These are phyloP conservation scores for Hippocampus guttulatus DNA, from an alignment of 2,113 vertebrate species.

Conservation along the genomic window DNA sequence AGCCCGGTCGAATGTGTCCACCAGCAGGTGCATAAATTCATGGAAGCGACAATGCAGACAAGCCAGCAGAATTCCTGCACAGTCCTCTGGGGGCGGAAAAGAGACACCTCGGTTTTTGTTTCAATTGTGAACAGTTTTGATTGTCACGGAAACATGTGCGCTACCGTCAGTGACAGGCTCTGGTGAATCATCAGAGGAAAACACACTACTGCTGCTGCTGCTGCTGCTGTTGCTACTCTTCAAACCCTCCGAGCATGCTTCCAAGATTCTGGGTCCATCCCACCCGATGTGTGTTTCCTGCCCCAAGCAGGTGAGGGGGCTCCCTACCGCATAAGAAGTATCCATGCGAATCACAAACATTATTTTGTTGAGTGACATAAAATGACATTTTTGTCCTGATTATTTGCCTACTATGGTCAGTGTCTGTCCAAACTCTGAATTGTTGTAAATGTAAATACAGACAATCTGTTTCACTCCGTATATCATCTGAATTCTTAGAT, in stretches of 20 bases:
- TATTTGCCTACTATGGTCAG: not conserved
- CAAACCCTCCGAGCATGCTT: constrained; percentile 37
- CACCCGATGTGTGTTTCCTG: constrained; percentile 30
- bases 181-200: constrained; percentile 48
- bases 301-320: constrained; percentile 34
- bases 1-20: constrained; percentile 27
- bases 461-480: not conserved
- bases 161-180: constrained; percentile 49
- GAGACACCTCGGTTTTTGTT: not conserved
- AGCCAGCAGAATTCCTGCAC: constrained; percentile 53
- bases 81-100: constrained; percentile 51
- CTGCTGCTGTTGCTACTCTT: not conserved
- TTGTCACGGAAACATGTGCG: not conserved
- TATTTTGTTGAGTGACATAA: too few relatives aligned
- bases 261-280: constrained; percentile 37
- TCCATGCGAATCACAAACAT: too few relatives aligned
- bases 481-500: not conserved
- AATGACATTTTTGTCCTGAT: not conserved
- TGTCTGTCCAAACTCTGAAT: too few relatives aligned
- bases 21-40: constrained; percentile 45
- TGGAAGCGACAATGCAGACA: constrained; percentile 64
- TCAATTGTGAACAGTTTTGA: not conserved
- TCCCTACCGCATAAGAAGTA: not conserved
- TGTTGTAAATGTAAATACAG: too few relatives aligned
- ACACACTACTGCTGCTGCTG: constrained; percentile 42